Conservation (phyloP, 1,140 invertebrate genomes). For the Diabrotica undecimpunctata region DNA sequence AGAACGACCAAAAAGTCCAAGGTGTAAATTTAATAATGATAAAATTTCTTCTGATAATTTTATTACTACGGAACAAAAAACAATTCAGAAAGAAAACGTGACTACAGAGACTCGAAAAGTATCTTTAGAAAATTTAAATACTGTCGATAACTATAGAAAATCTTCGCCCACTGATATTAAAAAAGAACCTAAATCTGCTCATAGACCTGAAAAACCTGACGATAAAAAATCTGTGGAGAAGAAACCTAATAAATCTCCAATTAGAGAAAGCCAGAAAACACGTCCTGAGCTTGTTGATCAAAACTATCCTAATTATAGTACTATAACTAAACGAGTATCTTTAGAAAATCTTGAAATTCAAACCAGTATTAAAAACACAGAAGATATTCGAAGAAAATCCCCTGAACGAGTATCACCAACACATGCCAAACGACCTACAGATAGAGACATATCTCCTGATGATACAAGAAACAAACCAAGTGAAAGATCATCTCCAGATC, state of each 20-base stretch:
- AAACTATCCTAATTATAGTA: constrained; percentile 1
- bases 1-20: constrained; percentile 39
- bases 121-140: background rate
- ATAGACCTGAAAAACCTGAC: constrained; percentile 54
- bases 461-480: constrained; percentile 20
- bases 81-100: background rate
- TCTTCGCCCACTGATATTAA: constrained; percentile 52
- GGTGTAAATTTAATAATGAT: constrained; percentile 24
- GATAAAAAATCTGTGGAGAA: constrained; percentile 8
- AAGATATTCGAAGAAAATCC: constrained; percentile 13
- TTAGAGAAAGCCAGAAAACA: background rate
- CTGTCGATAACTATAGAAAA: too few species aligned
- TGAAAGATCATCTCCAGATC: constrained; percentile 22
- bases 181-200: constrained; percentile 61
- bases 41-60: background rate
- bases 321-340: background rate
- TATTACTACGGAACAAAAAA: background rate
- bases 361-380: background rate
- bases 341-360: background rate
- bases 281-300: background rate
- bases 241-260: background rate
- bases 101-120: background rate
- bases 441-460: background rate
- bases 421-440: background rate
- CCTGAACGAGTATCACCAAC: constrained; percentile 17